Evolutionary conservation across 1,140 invertebrate genomes (phyloP), one percentile per base, ranked within the genome.

Genomic region (Pseudomyrmex gracilis): DNA sequence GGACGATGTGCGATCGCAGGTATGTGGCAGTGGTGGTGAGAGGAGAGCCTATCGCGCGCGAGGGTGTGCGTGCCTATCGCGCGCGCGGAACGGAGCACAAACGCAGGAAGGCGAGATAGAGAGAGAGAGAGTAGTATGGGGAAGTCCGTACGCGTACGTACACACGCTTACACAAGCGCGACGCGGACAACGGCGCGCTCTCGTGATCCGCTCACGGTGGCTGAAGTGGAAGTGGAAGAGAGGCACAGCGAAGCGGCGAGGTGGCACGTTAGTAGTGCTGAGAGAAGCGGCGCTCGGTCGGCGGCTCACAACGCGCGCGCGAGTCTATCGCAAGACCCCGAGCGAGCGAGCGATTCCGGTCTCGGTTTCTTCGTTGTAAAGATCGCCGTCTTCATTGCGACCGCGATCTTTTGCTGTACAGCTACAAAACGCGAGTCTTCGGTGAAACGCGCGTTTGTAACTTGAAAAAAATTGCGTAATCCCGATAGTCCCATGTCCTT

Each of bases 201-300:
- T 34, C 34, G 34, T 34, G 70, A 49, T 53, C 57, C 64, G 49
- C 17, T 43, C n/a, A 61, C 60, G 64, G 34, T 24, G 55, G 17
- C 15, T 66, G 76, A 66, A 34, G 58, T 66, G 66, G 73, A 67
- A 53, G 85, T 24, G 68, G 76, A 55, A 73, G 83, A 73, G 83
- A 51, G 77, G 58, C 74, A 60, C 73, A 61, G 60, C 73, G 86
- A 61, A 85, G 53, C 84, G 64, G 58, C 84, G 66, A 83, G 87
- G 84, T 85, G 86, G 85, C 74, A 83, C 78, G 74, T 78, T 70
- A 85, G 73, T 64, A 57, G 77, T 22, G 58, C 45, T n/a, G 77
- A 76, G 64, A 74, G 84, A 83, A 77, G 71, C 61, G 61, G 73
- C 51, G 71, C 45, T 74, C 55, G 73, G 55, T 61, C n/a, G 74